Base-by-base conservation (phyloP, 1,140 invertebrate genomes). In the Aphelenchoides avenae region DNA sequence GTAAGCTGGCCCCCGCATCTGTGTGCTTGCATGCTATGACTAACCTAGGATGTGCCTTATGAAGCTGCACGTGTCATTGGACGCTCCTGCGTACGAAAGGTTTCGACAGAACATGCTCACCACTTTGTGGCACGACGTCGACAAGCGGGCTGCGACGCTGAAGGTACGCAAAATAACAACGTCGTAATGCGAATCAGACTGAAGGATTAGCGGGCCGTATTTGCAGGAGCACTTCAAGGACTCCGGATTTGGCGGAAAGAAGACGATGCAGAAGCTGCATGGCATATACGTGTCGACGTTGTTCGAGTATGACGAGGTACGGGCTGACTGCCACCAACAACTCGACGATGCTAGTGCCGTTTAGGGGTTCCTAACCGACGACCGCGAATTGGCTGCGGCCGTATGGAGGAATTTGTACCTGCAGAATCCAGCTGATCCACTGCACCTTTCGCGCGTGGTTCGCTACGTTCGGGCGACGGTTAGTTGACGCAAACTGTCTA, bases 301-400 rank as follows among this genome's bases (percentile, higher is more conserved):
- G 15, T 48, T 66, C 42, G 62, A 64, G 26, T 64, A 64, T 36
- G 62, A 64, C 31, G 62, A 64, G 30, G 61, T 55, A 9, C 30
- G 24, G 36, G 7, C 30, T 2, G 20, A 27, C 9, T 34, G n/a
- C 20, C 20, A 36, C 15, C n/a, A 24, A 33, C 33, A 54, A 31
- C 15, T 55, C 18, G 18, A 7, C 33, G 9, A 29, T 5, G 30
- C 11, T 15, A 20, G 11, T 34, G 5, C 37, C 43, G 39, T 55
- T 33, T 3, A 63, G 61, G 64, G 64, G 5, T 68, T 64, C 34
- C 51, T 64, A 24, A 34, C 37, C 18, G 41, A 46, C 15, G 62
- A 64, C 51, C 26, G 30, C 13, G 5, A 27, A 6, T 39, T 64
- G 9, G 55, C 62, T 15, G 62, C 22, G 5, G 62, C 62, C 30